These are phyloP conservation scores for Diceros bicornis DNA, from an alignment of 2,797 vertebrate species.

Conservation along the genomic window DNA sequence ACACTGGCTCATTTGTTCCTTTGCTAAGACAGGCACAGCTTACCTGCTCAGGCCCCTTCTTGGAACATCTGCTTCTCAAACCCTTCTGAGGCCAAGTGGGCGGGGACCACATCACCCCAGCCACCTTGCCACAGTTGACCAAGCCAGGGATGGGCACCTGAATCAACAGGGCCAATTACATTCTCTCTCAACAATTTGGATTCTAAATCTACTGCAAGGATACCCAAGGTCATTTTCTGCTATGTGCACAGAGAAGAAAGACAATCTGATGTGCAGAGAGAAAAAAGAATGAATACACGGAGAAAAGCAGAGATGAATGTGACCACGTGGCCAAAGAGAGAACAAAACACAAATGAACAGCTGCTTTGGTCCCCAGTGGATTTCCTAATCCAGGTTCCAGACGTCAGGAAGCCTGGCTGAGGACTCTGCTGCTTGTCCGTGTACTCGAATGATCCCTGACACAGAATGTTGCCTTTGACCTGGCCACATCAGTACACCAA, in stretches of 20 bases:
- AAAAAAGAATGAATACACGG: background rate
- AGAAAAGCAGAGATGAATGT: background rate
- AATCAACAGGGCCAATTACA: background rate
- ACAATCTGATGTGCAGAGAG: background rate
- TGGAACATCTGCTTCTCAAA: background rate
- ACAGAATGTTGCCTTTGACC: background rate
- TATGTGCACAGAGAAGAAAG: background rate
- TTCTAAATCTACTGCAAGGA: background rate
- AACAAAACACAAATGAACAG: background rate
- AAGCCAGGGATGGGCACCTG: background rate
- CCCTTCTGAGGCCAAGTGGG: background rate
- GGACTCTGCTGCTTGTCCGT: background rate
- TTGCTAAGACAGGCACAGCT: background rate
- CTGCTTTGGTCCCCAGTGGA: background rate
- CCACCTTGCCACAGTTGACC: background rate
- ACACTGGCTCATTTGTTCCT: background rate
- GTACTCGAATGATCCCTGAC: background rate
- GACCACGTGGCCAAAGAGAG: background rate
- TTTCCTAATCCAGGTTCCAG: background rate
- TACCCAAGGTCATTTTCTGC: background rate
- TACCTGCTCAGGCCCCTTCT: background rate
- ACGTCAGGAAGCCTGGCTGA: background rate
- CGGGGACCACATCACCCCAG: background rate
- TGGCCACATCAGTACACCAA: too few species aligned
- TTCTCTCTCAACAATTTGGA: background rate